Conservation (phyloP, 2,797 vertebrate genomes). For the Catharus ustulatus region DNA sequence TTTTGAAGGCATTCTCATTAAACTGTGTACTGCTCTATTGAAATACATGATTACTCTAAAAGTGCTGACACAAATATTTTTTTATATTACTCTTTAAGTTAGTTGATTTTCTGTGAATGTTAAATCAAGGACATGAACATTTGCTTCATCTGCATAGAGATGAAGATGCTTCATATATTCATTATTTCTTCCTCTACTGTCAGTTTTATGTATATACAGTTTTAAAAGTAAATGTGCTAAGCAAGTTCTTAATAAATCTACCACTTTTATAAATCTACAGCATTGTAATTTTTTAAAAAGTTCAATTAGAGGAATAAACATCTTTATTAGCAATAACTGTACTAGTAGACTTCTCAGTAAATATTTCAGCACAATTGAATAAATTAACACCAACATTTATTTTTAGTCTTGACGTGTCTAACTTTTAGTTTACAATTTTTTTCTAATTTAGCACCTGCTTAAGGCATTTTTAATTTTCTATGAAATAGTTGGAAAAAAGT, state of each 20-base stretch:
- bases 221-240: neutral
- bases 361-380: slow-evolving; percentile 16
- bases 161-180: slow-evolving; percentile 28
- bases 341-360: neutral
- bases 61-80: slow-evolving; percentile 71
- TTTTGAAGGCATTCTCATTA: slow-evolving; percentile 72
- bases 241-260: slow-evolving; percentile 37
- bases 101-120: slow-evolving; percentile 71
- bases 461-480: neutral
- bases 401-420: neutral
- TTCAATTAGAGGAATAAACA: slow-evolving; percentile 4
- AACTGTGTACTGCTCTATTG: slow-evolving; percentile 44
- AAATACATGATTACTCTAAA: slow-evolving; percentile 67
- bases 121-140: slow-evolving; percentile 67
- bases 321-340: neutral
- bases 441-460: neutral
- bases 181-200: slow-evolving; percentile 30
- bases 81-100: slow-evolving; percentile 63
- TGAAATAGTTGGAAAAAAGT: neutral
- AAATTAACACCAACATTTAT: neutral
- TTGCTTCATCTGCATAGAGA: slow-evolving; percentile 63
- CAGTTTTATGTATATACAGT: neutral
- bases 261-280: neutral
- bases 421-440: neutral
- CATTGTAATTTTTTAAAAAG: neutral